Evolutionary conservation across 1,140 invertebrate genomes (phyloP), one percentile per base, ranked within the genome.

Genomic region (Chironomus tepperi): DNA sequence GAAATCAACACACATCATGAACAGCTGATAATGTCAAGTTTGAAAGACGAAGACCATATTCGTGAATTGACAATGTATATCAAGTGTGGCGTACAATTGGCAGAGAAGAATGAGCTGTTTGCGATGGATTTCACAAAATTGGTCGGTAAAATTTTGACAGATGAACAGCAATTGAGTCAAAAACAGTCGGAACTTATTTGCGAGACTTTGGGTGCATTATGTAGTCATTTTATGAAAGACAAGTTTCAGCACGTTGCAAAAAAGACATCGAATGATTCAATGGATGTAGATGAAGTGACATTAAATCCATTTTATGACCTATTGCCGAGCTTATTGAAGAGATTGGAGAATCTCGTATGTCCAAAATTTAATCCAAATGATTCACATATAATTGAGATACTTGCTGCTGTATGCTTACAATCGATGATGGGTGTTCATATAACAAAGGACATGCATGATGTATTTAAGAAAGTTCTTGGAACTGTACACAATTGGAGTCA

Each of bases 401-500:
- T 82, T 1, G 78, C 80, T 42, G 79, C 81, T 0, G 72, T 82
- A 64, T 82, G 96, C 47, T 91, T 96, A 76, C 94, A 97, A 87
- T 91, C 90, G 74, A 85, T 92, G 34, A 88, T 89, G 67, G 88
- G 88, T 10, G 80, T 83, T 7, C 84, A 82, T 42, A 81, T 86
- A 16, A 81, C 81, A 0, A 84, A 86, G 65, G 86, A 87, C 0
- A 83, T 92, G 5, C 80, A 89, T 67, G 83, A 83, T 7, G 87
- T 89, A 2, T 84, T 91, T 24, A 81, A 88, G 12, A 83, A 82
- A 12, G 87, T 89, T 0, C 83, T 89, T 15, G 84, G 85, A 73
- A 84, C 84, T 73, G 86, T 87, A 1, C 89, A 93, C 80, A 85
- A 88, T 0, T 98, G 96, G 96, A 88, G 90, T 6, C 90, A 90